Conservation (phyloP, 2,797 vertebrate genomes). For the Tangara arthus region DNA sequence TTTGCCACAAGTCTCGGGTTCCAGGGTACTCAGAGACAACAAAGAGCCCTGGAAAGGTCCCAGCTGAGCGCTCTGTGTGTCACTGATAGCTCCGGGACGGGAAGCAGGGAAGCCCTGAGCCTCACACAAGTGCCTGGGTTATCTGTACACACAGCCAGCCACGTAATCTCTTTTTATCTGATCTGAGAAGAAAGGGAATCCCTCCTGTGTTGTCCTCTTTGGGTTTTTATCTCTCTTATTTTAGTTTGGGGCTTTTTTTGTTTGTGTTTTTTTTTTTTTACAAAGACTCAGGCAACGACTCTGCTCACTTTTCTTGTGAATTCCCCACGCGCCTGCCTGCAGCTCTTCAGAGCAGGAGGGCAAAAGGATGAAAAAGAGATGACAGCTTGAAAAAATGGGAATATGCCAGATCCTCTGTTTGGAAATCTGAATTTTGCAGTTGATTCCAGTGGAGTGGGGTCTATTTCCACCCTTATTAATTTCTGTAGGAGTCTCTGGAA, state of each 20-base stretch:
- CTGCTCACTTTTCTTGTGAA: neutral
- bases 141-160: neutral
- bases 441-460: neutral
- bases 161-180: constrained; percentile 40
- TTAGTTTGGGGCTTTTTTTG: neutral
- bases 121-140: neutral
- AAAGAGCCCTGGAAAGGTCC: neutral
- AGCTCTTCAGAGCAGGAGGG: neutral
- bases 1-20: neutral
- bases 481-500: neutral
- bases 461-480: neutral
- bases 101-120: neutral
- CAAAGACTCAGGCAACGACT: neutral
- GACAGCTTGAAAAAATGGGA: neutral
- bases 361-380: neutral
- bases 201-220: neutral
- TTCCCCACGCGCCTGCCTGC: neutral
- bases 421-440: neutral
- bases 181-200: constrained; percentile 48
- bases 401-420: neutral
- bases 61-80: neutral
- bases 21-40: neutral
- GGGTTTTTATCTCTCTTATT: neutral
- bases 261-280: neutral
- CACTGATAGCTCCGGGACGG: neutral